Conservation (phyloP, 2,113 vertebrate genomes). For the Numida meleagris region DNA sequence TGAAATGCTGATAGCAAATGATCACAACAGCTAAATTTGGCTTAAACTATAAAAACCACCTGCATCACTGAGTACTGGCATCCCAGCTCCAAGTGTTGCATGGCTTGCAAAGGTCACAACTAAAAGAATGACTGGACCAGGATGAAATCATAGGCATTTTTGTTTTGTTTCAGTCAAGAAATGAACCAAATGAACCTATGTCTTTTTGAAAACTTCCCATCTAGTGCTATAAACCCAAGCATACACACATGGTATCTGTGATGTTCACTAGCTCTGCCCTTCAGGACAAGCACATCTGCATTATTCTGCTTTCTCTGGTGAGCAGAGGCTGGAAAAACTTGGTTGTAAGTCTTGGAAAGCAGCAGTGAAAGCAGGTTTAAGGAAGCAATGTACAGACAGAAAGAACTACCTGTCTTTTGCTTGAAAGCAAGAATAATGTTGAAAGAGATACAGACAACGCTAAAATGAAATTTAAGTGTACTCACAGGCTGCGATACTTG, state of each 20-base stretch:
- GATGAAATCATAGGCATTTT: not conserved
- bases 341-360: not conserved
- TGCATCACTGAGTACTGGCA: not conserved
- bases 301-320: not conserved
- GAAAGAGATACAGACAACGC: not conserved
- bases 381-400: not conserved
- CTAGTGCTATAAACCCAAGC: not conserved
- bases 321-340: not conserved
- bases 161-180: not conserved
- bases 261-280: not conserved
- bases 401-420: not conserved
- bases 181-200: not conserved
- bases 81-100: not conserved
- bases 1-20: not conserved
- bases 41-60: not conserved
- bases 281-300: not conserved
- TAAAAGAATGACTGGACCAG: not conserved
- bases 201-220: not conserved
- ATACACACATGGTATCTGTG: not conserved
- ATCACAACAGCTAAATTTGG: not conserved
- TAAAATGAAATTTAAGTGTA: not conserved
- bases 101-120: not conserved
- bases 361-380: not conserved
- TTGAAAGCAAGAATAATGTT: not conserved
- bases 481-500: not conserved